Percentiles rank a stretch among this genome's conserved stretches.
These are phyloP conservation scores for Anas georgica DNA, from an alignment of 2,797 vertebrate species.

Conservation along the genomic window DNA sequence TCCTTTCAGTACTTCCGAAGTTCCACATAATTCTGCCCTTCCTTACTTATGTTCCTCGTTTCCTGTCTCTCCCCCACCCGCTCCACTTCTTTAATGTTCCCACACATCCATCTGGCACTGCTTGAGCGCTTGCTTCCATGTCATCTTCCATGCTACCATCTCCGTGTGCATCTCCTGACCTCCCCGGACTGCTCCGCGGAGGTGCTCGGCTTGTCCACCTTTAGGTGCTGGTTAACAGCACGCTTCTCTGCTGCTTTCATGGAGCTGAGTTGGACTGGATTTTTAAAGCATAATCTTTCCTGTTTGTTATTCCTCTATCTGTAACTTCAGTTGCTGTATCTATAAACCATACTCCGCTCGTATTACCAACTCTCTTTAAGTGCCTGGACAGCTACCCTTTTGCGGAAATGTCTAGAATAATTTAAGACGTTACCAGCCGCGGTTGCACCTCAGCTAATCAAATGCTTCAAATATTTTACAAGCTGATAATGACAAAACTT, in stretches of 20 bases:
- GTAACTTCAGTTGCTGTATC: constrained; percentile 4
- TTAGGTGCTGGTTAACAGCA: background rate
- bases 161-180: background rate
- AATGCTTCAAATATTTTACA: background rate
- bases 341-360: background rate
- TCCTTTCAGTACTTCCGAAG: constrained; percentile 50
- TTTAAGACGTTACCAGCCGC: background rate
- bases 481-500: background rate
- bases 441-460: background rate
- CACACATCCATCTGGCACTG: constrained; percentile 63
- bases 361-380: background rate
- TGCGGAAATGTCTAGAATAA: background rate
- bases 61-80: constrained; percentile 59
- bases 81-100: constrained; percentile 56
- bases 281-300: background rate
- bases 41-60: constrained; percentile 46
- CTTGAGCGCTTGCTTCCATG: constrained; percentile 48
- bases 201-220: background rate
- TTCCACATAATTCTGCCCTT: constrained; percentile 59
- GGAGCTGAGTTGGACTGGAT: background rate
- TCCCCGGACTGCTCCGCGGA: background rate
- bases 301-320: constrained; percentile 20
- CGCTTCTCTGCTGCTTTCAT: background rate
- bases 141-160: constrained; percentile 22
- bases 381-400: background rate